Evolutionary conservation across 1,140 invertebrate genomes (phyloP), one percentile per base, ranked within the genome.

Genomic region (Hirudo medicinalis): DNA sequence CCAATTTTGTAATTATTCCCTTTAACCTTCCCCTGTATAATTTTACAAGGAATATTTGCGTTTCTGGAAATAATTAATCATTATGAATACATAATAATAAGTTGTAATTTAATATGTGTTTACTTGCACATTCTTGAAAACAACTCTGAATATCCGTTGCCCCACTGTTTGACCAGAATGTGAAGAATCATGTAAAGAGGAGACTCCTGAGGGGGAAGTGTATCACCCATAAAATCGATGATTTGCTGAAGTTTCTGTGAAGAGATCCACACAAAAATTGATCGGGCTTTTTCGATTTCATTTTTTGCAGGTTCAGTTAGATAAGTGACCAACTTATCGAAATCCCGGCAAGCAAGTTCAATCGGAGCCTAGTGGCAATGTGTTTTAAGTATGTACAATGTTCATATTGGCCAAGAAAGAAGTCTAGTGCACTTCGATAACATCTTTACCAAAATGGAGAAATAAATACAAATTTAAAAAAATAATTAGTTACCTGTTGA

Each of bases 11-110:
- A 73, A n/a, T 43, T 36, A 43, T 55, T 29, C n/a, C 69, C 72
- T 49, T 73, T 73, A 32, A 73, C 72, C 63, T 53, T 54, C 5
- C 72, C 72, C n/a, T 71, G 71, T n/a, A 73, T 25, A 40, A 70
- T 71, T 68, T 73, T 27, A 29, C 72, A 73, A 29, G 72, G 72
- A 67, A 73, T 73, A 22, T 53, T 25, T 19, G 69, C 69, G 9
- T 19, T 22, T 70, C 53, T 70, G 36, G n/a, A 40, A 36, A 54
- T 25, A 54, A 25, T 4, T 36, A 29, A 43, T 29, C 20, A 11
- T 32, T 32, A 22, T 15, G 36, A 40, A 19, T 68, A 15, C 9
- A 68, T 36, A 32, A 68, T 68, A 32, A 15, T 68, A 22, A 68
- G 36, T n/a, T 29, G 11, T 36, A 17, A 43, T 29, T 43, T 32